phyloP scores from a whole-genome alignment of 2,113 vertebrate species.

The Axis porcinus region DNA sequence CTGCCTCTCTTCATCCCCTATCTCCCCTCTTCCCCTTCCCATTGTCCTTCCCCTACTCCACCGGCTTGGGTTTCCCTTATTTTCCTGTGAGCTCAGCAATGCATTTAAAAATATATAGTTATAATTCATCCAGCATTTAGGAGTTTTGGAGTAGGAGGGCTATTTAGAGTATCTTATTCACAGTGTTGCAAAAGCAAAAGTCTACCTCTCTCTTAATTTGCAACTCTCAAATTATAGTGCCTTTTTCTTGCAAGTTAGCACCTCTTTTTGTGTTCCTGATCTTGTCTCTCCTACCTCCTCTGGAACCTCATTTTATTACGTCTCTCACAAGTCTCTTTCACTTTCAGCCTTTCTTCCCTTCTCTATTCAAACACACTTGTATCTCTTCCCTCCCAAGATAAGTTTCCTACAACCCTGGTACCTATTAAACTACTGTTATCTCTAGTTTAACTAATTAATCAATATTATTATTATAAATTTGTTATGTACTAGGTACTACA shows the following conservation, averaged over 20 bases:
- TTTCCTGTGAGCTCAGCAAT: not conserved
- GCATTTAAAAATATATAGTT: not conserved
- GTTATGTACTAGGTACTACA: not conserved
- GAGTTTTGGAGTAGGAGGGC: not conserved
- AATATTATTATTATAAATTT: not conserved
- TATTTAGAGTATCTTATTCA: not conserved
- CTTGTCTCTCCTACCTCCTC: not conserved
- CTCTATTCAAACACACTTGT: not conserved
- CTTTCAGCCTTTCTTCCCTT: not conserved
- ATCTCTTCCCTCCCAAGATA: not conserved
- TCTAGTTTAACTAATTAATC: not conserved
- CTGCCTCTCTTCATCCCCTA: not conserved
- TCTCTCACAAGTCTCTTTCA: not conserved
- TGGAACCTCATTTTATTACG: not conserved
- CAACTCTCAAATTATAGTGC: not conserved
- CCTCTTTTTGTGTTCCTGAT: not conserved
- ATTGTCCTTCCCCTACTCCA: not conserved
- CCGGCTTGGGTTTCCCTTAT: not conserved
- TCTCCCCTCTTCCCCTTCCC: not conserved
- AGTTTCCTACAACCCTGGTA: not conserved
- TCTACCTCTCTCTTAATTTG: not conserved
- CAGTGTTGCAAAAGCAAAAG: not conserved
- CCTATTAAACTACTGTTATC: not conserved
- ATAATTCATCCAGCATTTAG: not conserved
- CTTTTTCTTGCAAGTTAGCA: not conserved